A percentile compares a stretch with the other conserved stretches of the same genome.
Conservation (phyloP, 2,113 vertebrate genomes). For the Mirza zaza region DNA sequence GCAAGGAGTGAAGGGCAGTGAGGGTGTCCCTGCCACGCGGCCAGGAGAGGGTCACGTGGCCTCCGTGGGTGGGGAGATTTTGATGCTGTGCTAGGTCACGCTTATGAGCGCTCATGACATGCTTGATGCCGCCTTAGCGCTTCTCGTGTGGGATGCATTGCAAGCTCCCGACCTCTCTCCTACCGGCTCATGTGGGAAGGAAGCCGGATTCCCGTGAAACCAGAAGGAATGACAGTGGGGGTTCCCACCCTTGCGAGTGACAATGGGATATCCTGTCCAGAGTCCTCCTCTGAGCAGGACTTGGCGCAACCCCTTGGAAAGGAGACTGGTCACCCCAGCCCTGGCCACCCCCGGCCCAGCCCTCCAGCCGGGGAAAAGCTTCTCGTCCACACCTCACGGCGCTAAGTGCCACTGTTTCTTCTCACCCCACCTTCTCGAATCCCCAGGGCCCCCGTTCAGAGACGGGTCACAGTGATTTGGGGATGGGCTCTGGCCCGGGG, state of each 20-base stretch:
- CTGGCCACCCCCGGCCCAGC: rapidly evolving
- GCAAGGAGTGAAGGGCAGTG: rapidly evolving
- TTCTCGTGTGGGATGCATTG: rapidly evolving
- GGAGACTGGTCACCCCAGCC: background rate
- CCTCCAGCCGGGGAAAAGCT: background rate
- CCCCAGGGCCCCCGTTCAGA: rapidly evolving
- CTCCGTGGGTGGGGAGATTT: rapidly evolving
- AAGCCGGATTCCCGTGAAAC: background rate
- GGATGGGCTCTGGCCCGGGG: background rate
- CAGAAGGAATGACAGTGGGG: background rate
- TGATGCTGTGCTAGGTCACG: rapidly evolving
- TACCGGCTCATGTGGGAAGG: background rate
- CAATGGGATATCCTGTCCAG: background rate
- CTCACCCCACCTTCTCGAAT: background rate
- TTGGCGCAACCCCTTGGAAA: background rate
- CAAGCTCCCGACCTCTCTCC: background rate
- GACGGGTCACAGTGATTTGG: rapidly evolving
- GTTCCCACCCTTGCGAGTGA: rapidly evolving
- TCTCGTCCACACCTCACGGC: rapidly evolving
- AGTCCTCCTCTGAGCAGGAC: background rate
- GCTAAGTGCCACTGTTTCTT: background rate
- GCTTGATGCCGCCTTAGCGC: rapidly evolving
- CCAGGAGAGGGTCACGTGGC: rapidly evolving
- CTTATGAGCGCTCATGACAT: rapidly evolving
- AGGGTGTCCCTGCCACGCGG: rapidly evolving